phyloP scores from a whole-genome alignment of 2,888 invertebrate species.

The Sisyra terminalis region DNA sequence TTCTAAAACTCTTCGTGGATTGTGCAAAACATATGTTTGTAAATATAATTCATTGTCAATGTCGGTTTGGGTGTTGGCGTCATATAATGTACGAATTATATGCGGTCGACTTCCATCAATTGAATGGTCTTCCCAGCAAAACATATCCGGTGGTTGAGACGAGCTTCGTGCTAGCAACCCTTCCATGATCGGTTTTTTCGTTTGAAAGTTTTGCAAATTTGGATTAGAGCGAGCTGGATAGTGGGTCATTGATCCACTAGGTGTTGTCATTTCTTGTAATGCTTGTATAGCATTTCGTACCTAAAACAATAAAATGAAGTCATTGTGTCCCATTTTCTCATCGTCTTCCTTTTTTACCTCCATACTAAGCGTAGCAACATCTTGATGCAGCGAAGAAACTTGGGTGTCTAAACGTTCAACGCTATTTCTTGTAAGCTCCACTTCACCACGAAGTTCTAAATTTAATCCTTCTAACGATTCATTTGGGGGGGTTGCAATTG shows the following conservation, averaged over 20 bases:
- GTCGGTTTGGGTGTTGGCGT: conserved; percentile 31
- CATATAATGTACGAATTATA: conserved; percentile 27
- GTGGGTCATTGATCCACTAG: conserved; percentile 30
- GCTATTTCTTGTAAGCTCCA: conserved; percentile 23
- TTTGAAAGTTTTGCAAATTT: conserved; percentile 37
- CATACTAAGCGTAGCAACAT: conserved; percentile 69
- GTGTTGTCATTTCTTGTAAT: conserved; percentile 63
- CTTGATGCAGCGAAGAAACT: conserved; percentile 66
- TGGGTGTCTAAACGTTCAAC: conserved; percentile 69
- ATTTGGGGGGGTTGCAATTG: conserved; percentile 25
- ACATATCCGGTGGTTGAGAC: conserved; percentile 73
- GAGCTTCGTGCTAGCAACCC: conserved; percentile 55
- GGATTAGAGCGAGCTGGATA: conserved; percentile 73
- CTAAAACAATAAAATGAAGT: conserved; percentile 24
- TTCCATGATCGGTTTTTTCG: conserved; percentile 21
- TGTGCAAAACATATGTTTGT: conserved; percentile 48
- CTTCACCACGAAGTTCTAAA: conserved; percentile 28
- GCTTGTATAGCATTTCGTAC: conserved; percentile 72
- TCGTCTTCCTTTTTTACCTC: conserved; percentile 35
- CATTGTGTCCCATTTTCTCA: conserved; percentile 1
- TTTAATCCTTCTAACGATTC: conserved; percentile 45
- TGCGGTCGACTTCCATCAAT: conserved; percentile 21
- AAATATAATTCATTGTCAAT: conserved; percentile 41
- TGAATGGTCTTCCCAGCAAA: conserved; percentile 46
- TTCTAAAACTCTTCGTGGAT: conserved; percentile 55